Evolutionary conservation across 2,113 vertebrate genomes (phyloP).

Genomic region (Tychaedon coryphoeus): DNA sequence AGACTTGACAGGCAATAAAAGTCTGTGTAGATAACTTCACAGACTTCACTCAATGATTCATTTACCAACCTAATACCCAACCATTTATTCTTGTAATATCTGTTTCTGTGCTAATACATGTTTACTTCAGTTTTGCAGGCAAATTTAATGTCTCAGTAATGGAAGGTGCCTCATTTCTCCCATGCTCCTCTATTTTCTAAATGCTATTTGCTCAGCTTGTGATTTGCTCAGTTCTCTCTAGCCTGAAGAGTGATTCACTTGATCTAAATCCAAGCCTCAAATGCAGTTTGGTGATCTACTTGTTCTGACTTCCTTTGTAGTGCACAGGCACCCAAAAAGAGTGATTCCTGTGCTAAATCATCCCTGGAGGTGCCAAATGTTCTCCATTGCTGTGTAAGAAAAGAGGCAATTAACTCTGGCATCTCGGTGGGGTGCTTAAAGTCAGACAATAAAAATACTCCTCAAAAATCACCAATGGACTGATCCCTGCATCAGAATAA

Average conservation of each 20-base stretch:
- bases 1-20: not conserved
- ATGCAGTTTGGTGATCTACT: not conserved
- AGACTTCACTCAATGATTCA: not conserved
- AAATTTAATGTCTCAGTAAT: not conserved
- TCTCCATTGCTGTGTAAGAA: not conserved
- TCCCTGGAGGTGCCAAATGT: not conserved
- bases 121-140: not conserved
- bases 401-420: not conserved
- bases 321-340: not conserved
- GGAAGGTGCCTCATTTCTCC: not conserved
- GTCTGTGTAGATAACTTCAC: not conserved
- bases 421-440: not conserved
- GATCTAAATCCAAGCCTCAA: not conserved
- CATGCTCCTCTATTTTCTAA: not conserved
- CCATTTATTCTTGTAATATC: not conserved
- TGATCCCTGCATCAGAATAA: not conserved
- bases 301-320: not conserved
- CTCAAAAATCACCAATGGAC: not conserved
- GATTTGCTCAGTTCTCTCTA: not conserved
- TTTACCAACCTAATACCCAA: not conserved
- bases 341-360: fast-evolving
- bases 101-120: not conserved
- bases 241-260: not conserved
- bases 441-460: not conserved
- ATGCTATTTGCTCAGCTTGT: not conserved